Evolutionary conservation across 2,113 vertebrate species (phyloP), one percentile per base, ranked within the genome.

Genomic region (Canis aureus): DNA sequence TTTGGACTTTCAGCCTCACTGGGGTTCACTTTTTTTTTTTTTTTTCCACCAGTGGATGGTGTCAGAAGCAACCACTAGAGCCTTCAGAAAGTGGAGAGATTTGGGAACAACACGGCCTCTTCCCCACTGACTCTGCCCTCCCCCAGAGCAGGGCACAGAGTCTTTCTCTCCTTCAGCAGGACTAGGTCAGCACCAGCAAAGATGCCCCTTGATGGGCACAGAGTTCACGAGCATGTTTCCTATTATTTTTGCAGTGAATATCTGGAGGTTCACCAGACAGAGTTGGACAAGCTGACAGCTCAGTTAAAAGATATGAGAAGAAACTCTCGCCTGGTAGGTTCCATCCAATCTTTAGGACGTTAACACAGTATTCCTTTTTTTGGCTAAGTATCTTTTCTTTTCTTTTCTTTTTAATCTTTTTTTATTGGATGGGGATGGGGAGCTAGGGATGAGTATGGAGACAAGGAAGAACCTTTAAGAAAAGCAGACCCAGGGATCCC

Each of bases 271-370:
- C 99, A 99, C 98, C 99, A 99, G 95, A 98, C 99, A 0, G 99
- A 99, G 98, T 96, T 99, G 98, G 99, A 99, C 97, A 99, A 99
- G 98, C 98, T 99, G 97, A 99, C 98, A 32, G 87, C 99, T 96
- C 99, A 99, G 97, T 98, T 99, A 98, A 99, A 99, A 98, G 99
- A 99, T 95, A 99, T 99, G 99, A 99, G 99, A 98, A 99, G 99
- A 97, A 99, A 99, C 98, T 99, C 99, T 35, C 99, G 99, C 95
- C 98, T 99, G 99, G 99, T 99, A 98, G 93, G 99, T 99, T 89
- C 94, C 49, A 5, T 0, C 73, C 19, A 2, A 35, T 23, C 66
- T 10, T 12, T 32, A 73, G 82, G 19, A 62, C 10, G 51, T 60
- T 16, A 20, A 59, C 35, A 1, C 11, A 5, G 1, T 10, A 5